Base-by-base conservation (phyloP, 1,140 invertebrate genomes). In the Druon quercuslanigerum region DNA sequence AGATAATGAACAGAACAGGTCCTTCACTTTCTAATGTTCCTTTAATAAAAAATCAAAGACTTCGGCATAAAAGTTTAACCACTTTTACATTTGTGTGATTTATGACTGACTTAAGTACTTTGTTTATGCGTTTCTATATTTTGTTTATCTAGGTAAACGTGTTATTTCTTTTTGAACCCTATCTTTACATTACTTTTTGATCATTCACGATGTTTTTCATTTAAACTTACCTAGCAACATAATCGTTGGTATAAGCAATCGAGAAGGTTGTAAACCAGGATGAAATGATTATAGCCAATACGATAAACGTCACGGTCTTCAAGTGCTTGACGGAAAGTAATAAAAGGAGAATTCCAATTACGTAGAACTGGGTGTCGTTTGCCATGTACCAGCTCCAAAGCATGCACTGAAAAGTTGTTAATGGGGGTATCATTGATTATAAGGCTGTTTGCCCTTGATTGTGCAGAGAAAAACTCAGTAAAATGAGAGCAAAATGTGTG, bases 331-430 rank as follows among this genome's bases (percentile, higher is more conserved):
- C 93, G 57, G 95, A 96, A n/a, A 96, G 90, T 3, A 96, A 88
- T 51, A 97, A 90, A 7, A 96, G 85, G 71, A 96, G 88, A 51
- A 95, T 93, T 11, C 95, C 95, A 74, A 96, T 92, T 4, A 96
- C 92, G 87, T 96, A 96, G 86, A 97, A 96, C 87, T 98, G 97
- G 80, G 97, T 98, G 82, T 99, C 96, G 82, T 98, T 96, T 12
- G 96, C 95, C 94, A 97, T 96, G 86, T 98, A 98, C 96, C 96
- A 97, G 75, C 95, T 96, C 96, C 96, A 97, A 57, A 96, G 92
- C 96, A 96, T 96, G 86, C 96, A 97, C 93, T 93, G 85, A 54
- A 91, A 92, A 87, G 77, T 82, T 71, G 33, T 75, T 77, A 75
- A 79, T 77, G 70, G 19, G 54, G 56, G 6, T 54, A 20, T 78